phyloP scores from a whole-genome alignment of 2,113 vertebrate species.

The Nesoenas mayeri region DNA sequence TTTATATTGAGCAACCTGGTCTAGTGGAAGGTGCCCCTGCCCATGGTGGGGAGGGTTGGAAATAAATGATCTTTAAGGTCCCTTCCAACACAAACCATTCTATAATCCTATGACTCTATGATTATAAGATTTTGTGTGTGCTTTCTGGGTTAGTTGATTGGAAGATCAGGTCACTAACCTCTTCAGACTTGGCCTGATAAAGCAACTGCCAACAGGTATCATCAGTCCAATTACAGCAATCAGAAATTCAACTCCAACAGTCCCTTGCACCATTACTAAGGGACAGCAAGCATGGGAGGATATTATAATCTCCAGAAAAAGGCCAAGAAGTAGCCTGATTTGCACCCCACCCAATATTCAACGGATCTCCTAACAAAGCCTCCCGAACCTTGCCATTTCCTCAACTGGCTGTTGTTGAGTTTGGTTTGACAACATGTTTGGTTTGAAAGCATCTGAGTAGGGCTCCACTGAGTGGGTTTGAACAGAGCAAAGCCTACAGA shows the following conservation, averaged over 20 bases:
- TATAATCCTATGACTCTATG: too few relatives aligned
- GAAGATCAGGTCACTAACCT: not conserved
- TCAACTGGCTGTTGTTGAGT: rapidly evolving
- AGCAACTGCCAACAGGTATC: not conserved
- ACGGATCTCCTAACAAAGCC: not conserved
- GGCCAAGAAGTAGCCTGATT: not conserved
- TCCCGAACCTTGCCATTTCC: not conserved
- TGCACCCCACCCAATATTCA: not conserved
- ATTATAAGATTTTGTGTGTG: not conserved
- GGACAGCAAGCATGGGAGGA: not conserved
- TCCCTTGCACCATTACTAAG: not conserved
- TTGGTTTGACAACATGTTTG: not conserved
- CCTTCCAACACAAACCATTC: too few relatives aligned
- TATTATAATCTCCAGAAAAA: not conserved
- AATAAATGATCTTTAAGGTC: too few relatives aligned
- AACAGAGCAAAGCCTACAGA: not conserved
- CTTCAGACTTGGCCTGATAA: not conserved
- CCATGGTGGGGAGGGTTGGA: too few relatives aligned
- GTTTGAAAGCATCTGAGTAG: not conserved
- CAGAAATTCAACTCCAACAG: not conserved
- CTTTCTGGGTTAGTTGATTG: not conserved
- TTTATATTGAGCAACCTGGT: too few relatives aligned
- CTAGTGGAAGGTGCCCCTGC: too few relatives aligned
- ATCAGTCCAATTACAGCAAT: not conserved
- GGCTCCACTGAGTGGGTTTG: not conserved